phyloP scores from a whole-genome alignment of 2,797 vertebrate species.

The Melanotaenia trifasciata region DNA sequence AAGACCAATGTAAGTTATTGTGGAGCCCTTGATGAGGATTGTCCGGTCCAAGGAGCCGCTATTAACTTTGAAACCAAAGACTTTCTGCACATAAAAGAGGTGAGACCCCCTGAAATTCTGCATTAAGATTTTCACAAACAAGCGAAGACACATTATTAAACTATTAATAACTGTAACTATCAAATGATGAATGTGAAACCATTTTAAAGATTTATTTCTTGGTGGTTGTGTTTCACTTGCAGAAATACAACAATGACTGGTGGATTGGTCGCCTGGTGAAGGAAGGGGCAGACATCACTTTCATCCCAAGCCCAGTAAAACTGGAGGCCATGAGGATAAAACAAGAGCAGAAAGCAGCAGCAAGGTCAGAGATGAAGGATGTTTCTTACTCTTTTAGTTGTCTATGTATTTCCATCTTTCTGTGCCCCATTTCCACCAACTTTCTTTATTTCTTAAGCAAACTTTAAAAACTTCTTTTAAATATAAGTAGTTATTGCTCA shows the following conservation, averaged over 20 bases:
- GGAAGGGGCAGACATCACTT: slow-evolving; percentile 95
- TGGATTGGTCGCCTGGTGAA: slow-evolving; percentile 98
- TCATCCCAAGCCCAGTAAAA: slow-evolving; percentile 96
- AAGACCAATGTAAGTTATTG: slow-evolving; percentile 98
- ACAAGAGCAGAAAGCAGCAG: slow-evolving; percentile 94
- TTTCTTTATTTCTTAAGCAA: slow-evolving; percentile 3
- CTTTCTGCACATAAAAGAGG: slow-evolving; percentile 99
- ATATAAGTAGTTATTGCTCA: slow-evolving; percentile 39
- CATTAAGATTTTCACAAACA: background rate
- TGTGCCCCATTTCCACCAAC: slow-evolving; percentile 26
- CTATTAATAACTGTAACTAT: background rate
- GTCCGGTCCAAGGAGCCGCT: slow-evolving; percentile 93
- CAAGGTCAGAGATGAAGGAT: slow-evolving; percentile 73
- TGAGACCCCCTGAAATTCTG: slow-evolving; percentile 53
- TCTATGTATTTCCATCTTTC: slow-evolving; percentile 11
- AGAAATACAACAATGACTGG: slow-evolving; percentile 99
- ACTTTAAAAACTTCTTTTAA: slow-evolving; percentile 40
- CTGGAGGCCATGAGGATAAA: slow-evolving; percentile 95
- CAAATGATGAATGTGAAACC: background rate
- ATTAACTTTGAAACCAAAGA: slow-evolving; percentile 99
- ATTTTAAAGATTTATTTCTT: background rate
- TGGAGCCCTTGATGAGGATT: slow-evolving; percentile 94
- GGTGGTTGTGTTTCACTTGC: slow-evolving; percentile 21
- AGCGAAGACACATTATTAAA: background rate
- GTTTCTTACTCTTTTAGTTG: background rate